Base-by-base conservation (phyloP, 1,140 invertebrate species). In the Drosophila suzukii region DNA sequence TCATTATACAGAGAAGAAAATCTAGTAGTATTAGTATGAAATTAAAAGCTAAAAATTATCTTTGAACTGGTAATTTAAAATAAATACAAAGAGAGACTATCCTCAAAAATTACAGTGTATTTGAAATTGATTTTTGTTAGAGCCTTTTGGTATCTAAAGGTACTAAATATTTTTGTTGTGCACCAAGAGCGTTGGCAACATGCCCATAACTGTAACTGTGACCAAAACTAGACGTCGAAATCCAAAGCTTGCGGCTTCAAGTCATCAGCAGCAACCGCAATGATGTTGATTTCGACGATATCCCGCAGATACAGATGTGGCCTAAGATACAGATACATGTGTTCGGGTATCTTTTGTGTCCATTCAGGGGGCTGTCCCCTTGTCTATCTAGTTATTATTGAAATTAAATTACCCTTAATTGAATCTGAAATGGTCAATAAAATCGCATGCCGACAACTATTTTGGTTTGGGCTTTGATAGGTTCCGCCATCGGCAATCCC, bases 401-500 rank as follows among this genome's bases (percentile, higher is more conserved):
- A 91, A 91, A 91, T 91, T 91, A 90, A 91, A 91, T 91, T 91
- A 91, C 81, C 73, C 78, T 66, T 90, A 91, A 91, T 91, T 91
- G 89, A 91, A 91, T 91, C 84, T 59, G 89, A 91, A 91, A 91
- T 90, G 89, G 81, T 90, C 89, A 90, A 91, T 91, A 91, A 91
- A 90, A 91, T 91, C 75, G 89, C 84, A 89, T 85, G 89, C 81
- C 77, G 80, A 78, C 81, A 89, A 89, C 77, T 81, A 81, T 78
- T 88, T 63, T 62, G 75, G 65, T 65, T 72, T 15, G 58, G 47
- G 47, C 83, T 89, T 85, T 81, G 81, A 84, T 80, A 62, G 53
- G 24, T 41, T 74, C 78, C 74, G 75, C 60, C 49, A 60, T 32
- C 30, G 39, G 34, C 62, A 46, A 24, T 58, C 67, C 49, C 34